Evolutionary conservation across 2,113 vertebrate species (phyloP).

Genomic region (Salminus brasiliensis): DNA sequence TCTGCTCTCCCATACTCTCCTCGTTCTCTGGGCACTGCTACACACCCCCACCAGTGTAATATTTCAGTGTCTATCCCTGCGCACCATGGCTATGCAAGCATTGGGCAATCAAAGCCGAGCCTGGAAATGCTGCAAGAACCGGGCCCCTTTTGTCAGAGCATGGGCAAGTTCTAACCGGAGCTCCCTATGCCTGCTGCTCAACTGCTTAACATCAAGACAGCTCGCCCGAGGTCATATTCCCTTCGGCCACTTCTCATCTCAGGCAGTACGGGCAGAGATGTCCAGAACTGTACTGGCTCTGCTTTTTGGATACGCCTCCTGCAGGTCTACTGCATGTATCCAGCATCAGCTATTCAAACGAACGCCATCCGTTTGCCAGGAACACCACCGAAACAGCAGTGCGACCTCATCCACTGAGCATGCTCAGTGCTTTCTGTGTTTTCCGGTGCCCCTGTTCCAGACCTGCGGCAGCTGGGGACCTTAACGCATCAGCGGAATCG

Average conservation of each 20-base stretch:
- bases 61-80: not conserved
- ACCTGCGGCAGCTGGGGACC: not conserved
- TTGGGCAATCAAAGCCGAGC: not conserved
- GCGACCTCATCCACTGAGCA: not conserved
- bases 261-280: not conserved
- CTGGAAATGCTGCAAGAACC: not conserved
- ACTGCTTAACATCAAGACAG: not conserved
- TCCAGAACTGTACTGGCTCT: not conserved
- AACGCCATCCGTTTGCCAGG: not conserved
- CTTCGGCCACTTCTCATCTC: not conserved
- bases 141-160: not conserved
- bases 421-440: conserved; percentile 1
- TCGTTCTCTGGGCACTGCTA: not conserved
- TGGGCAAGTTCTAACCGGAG: not conserved
- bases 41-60: not conserved
- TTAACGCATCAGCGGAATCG: not conserved
- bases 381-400: not conserved
- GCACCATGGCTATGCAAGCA: not conserved
- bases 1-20: not conserved
- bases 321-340: not conserved
- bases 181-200: not conserved
- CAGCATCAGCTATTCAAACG: not conserved
- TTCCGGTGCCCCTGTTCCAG: not conserved
- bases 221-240: not conserved
- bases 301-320: not conserved